Evolutionary conservation across 2,888 invertebrate species (phyloP).

Genomic region (Ochropacha duplaris): DNA sequence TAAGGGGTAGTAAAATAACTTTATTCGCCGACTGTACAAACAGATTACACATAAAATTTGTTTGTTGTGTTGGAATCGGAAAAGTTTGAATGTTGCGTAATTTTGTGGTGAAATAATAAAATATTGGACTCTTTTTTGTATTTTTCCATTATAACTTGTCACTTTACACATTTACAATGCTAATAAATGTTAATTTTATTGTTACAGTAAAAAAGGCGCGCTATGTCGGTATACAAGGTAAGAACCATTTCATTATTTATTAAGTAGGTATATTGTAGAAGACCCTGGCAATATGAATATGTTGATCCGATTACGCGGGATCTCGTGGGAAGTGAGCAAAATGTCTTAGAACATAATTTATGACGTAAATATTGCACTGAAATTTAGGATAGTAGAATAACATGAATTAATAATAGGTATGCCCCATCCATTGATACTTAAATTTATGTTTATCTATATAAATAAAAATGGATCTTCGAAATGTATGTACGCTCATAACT

Average conservation of each 20-base stretch:
- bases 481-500: too few species aligned
- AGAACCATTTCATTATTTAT: slow-evolving; percentile 50
- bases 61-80: not conserved
- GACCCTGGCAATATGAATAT: not conserved
- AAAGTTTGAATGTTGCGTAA: not conserved
- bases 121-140: slow-evolving; percentile 2
- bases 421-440: too few species aligned
- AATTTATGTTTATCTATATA: too few species aligned
- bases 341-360: not conserved
- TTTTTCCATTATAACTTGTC: not conserved
- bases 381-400: too few species aligned
- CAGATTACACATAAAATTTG: not conserved
- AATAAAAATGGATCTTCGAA: too few species aligned
- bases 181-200: slow-evolving; percentile 45
- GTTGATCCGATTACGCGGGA: not conserved
- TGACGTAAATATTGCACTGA: too few species aligned
- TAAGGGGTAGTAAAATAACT: not conserved
- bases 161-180: not conserved
- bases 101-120: not conserved
- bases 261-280: slow-evolving; percentile 9
- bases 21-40: not conserved
- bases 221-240: slow-evolving; percentile 92
- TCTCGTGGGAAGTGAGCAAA: not conserved
- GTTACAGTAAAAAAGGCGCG: slow-evolving; percentile 95
- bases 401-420: too few species aligned